Conservation (phyloP, 2,113 vertebrate genomes). For the Mirounga angustirostris region DNA sequence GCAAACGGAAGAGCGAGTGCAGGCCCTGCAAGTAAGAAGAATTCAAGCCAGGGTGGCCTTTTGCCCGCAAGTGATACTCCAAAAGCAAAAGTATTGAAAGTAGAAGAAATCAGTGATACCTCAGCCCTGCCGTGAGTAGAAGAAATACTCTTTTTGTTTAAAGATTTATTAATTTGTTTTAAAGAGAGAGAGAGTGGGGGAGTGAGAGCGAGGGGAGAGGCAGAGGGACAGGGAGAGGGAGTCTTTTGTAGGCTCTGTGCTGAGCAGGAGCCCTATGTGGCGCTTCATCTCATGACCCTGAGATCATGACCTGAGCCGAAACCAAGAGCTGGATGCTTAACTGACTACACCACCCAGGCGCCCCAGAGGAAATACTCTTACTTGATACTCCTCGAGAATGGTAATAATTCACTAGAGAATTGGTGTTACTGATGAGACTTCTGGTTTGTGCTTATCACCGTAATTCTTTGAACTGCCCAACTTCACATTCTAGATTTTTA, state of each 20-base stretch:
- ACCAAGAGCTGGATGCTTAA: not conserved
- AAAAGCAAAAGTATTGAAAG: constrained; percentile 94
- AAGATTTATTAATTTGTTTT: not conserved
- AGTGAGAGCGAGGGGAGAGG: not conserved
- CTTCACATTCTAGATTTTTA: not conserved
- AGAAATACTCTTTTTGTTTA: constrained; percentile 34
- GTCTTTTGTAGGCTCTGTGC: not conserved
- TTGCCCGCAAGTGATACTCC: constrained; percentile 85
- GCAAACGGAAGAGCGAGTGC: not conserved
- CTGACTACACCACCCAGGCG: not conserved
- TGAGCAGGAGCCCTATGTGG: not conserved
- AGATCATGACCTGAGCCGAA: not conserved
- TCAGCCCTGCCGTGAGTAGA: constrained; percentile 85
- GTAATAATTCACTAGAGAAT: not conserved
- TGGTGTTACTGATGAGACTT: not conserved
- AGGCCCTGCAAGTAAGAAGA: constrained; percentile 55
- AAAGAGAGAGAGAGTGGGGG: not conserved
- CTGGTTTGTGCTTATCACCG: not conserved
- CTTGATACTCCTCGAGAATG: not conserved
- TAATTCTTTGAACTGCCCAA: not conserved
- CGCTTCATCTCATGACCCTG: not conserved
- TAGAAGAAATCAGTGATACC: constrained; percentile 90
- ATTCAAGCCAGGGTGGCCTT: constrained; percentile 72
- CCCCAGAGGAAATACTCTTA: not conserved
- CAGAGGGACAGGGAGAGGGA: not conserved